Evolutionary conservation across 2,888 invertebrate species (phyloP).

Genomic region (Dynastes maya): DNA sequence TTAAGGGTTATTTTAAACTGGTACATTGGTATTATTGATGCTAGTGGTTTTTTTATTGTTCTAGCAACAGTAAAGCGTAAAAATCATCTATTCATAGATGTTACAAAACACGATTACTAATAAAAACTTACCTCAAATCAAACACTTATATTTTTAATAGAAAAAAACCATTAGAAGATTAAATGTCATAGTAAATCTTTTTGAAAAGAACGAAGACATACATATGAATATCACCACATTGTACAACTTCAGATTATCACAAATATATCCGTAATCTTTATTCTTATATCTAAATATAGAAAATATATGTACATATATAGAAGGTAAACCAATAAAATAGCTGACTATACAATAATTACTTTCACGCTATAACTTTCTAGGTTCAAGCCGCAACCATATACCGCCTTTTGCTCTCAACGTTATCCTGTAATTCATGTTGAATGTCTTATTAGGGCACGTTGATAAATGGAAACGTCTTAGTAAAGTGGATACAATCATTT

Average conservation of each 20-base stretch:
- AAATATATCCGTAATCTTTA: constrained; percentile 1
- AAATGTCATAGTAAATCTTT: neutral
- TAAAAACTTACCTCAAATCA: neutral
- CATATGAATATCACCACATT: no score
- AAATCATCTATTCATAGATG: no score
- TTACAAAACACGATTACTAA: neutral
- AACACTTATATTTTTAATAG: no score
- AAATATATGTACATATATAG: neutral
- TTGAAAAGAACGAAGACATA: neutral
- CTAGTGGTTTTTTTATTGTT: no score
- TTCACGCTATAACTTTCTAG: constrained; percentile 34
- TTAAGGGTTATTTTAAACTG: no score
- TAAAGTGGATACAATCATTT: constrained; percentile 48
- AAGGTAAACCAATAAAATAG: no score
- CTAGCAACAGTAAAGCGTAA: no score
- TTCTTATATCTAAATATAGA: neutral
- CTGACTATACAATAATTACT: neutral
- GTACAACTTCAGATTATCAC: neutral
- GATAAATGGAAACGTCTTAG: constrained; percentile 39
- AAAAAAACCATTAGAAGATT: neutral
- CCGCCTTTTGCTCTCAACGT: constrained; percentile 75
- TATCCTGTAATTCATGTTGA: constrained; percentile 72
- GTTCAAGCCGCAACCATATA: constrained; percentile 72
- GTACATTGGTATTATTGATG: no score
- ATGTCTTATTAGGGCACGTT: constrained; percentile 70